Base-by-base conservation (phyloP, 2,797 vertebrate genomes). In the Scyliorhinus canicula region DNA sequence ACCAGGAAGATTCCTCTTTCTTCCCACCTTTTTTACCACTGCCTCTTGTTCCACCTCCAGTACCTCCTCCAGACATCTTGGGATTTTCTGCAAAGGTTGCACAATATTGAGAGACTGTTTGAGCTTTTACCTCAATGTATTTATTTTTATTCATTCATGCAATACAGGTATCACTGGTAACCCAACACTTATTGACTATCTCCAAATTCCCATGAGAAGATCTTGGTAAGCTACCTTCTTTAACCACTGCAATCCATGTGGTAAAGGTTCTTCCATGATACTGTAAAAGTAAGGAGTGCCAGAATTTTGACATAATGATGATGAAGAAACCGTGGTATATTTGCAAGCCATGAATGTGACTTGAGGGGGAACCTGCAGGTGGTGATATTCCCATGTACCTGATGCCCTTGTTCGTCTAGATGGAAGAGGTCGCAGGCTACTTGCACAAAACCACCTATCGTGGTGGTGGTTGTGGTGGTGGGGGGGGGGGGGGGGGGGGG, bases 1-100 rank as follows among this genome's bases (percentile, higher is more conserved):
- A 98, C 97, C 98, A 97, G 6, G 95, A 95, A 0, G 96, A 96
- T 11, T 96, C 96, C 40, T 97, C 95, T 44, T 96, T 96, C 95
- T 97, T 97, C 5, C 96, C 95, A 93, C 96, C 95, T 95, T 90
- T 95, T 95, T 95, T 95, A 35, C 96, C 95, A 95, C 96, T 95
- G 74, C 95, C 88, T 95, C 96, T 57, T 7, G 96, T 95, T 0
- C 35, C 95, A 5, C 93, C 93, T 71, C 67, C 93, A 71, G 40
- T 93, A 50, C 71, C 90, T 69, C 95, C 95, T 60, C 96, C 95
- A 6, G 63, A 95, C 91, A 95, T 95, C 93, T 95, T 65, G 82
- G 96, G 86, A 47, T 96, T 96, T 50, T 95, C 91, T 95, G 96
- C 97, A 86, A 94, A 74, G 50, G 31, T 47, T 52, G 35, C 28